Conservation (phyloP, 2,113 vertebrate genomes). For the Pseudorasbora parva region DNA sequence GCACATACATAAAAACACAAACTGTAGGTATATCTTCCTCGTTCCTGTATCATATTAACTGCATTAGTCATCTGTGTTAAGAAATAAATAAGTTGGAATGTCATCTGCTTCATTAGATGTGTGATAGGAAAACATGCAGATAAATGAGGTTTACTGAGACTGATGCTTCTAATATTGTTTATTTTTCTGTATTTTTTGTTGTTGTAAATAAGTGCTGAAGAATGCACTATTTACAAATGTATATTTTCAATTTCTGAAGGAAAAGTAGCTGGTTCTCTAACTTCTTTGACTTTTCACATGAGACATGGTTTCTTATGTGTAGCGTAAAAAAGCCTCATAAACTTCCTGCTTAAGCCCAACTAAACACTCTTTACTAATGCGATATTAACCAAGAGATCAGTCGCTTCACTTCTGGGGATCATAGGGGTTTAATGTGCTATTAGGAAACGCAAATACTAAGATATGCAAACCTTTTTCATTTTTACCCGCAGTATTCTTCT, state of each 20-base stretch:
- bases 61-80: neutral
- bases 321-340: neutral
- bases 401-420: neutral
- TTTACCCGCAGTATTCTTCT: neutral
- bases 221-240: neutral
- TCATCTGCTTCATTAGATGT: too few species aligned
- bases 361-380: neutral
- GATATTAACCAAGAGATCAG: neutral
- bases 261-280: neutral
- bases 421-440: neutral
- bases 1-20: neutral
- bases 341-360: neutral
- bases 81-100: neutral
- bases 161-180: neutral
- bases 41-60: neutral
- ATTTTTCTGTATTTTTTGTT: neutral
- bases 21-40: neutral
- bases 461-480: neutral
- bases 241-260: neutral
- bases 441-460: neutral
- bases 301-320: neutral
- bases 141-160: neutral
- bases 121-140: too few species aligned
- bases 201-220: neutral
- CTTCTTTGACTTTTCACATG: neutral